Conservation (phyloP, 2,797 vertebrate genomes). For the Iguana delicatissima region DNA sequence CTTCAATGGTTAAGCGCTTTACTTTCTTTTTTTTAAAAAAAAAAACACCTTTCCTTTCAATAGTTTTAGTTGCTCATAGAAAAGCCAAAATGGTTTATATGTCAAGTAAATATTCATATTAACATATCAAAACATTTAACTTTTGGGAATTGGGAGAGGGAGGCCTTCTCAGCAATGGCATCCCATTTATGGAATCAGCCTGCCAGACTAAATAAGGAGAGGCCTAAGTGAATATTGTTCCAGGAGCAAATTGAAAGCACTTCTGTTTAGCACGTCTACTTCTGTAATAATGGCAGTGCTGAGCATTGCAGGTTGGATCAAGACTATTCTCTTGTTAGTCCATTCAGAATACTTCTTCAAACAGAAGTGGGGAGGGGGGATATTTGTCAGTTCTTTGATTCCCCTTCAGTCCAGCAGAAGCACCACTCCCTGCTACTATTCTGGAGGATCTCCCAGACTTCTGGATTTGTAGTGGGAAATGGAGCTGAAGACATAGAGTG, state of each 20-base stretch:
- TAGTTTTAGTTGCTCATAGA: conserved; percentile 63
- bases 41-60: conserved; percentile 52
- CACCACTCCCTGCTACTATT: neutral
- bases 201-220: neutral
- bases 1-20: conserved; percentile 70
- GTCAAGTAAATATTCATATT: conserved; percentile 30
- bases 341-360: too few relatives aligned
- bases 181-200: neutral
- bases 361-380: too few relatives aligned
- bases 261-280: neutral
- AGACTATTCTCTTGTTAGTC: neutral
- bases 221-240: neutral
- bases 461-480: too few relatives aligned
- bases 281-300: neutral
- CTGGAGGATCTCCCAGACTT: too few relatives aligned
- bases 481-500: too few relatives aligned
- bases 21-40: conserved; percentile 42
- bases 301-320: neutral
- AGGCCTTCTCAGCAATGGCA: too few relatives aligned
- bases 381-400: neutral
- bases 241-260: neutral
- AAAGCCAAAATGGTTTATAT: conserved; percentile 47
- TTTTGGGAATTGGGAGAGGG: neutral
- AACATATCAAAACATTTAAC: neutral
- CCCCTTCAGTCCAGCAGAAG: neutral